phyloP scores from a whole-genome alignment of 2,113 vertebrate genomes.

The Uria lomvia region DNA sequence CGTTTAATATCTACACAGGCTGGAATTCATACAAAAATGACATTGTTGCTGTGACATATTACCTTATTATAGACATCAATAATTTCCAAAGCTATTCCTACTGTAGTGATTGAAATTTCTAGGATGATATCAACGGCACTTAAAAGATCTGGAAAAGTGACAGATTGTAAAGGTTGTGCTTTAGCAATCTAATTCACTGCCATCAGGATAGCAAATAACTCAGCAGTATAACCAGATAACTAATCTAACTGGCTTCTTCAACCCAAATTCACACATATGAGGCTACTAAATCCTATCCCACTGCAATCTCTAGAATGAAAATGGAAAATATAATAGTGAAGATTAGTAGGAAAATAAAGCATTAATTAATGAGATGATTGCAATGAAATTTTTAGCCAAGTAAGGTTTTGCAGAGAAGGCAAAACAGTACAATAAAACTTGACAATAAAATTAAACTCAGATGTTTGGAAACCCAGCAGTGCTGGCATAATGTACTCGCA shows the following conservation, averaged over 20 bases:
- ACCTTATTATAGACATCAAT: slow-evolving; percentile 75
- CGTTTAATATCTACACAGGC: slow-evolving; percentile 68
- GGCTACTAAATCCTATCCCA: not conserved
- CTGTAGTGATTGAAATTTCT: slow-evolving; percentile 73
- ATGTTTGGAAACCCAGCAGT: not conserved
- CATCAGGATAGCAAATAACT: slow-evolving; percentile 70
- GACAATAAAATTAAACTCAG: not conserved
- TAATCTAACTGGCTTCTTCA: slow-evolving; percentile 56
- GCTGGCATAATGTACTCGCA: not conserved
- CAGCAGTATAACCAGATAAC: slow-evolving; percentile 48
- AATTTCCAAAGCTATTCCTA: slow-evolving; percentile 72
- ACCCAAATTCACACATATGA: not conserved
- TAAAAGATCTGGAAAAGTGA: slow-evolving; percentile 74
- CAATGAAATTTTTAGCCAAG: not conserved
- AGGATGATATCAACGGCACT: slow-evolving; percentile 69
- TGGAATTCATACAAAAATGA: slow-evolving; percentile 68
- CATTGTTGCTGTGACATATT: slow-evolving; percentile 74
- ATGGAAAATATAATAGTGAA: not conserved
- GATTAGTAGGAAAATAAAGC: not conserved
- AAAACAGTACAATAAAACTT: not conserved
- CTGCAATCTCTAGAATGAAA: not conserved
- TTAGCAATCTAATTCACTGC: slow-evolving; percentile 69
- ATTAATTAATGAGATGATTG: not conserved
- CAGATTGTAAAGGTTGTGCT: slow-evolving; percentile 74
- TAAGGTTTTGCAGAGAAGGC: not conserved